phyloP scores from a whole-genome alignment of 2,797 vertebrate species.

The Enteromius anoplus region DNA sequence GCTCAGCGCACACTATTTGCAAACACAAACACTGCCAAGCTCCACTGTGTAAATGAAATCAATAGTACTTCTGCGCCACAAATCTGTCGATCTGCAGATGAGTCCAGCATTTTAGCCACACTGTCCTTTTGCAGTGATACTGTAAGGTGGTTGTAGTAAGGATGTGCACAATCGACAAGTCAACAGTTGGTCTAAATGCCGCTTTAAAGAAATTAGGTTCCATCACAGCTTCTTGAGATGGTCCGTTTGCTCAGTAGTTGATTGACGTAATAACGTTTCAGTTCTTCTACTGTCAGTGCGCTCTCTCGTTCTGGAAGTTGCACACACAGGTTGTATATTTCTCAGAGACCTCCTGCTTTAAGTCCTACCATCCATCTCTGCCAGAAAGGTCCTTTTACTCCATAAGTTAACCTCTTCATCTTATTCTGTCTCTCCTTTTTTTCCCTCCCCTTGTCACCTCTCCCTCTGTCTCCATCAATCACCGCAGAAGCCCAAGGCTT shows the following conservation, averaged over 20 bases:
- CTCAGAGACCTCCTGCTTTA: conserved; percentile 35
- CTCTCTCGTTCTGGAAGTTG: conserved; percentile 32
- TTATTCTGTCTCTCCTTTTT: conserved; percentile 16
- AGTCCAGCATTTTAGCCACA: background rate
- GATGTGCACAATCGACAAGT: background rate
- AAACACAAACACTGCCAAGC: conserved; percentile 31
- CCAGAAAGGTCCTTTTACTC: conserved; percentile 7
- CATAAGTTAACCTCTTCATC: conserved; percentile 44
- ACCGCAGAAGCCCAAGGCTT: conserved; percentile 88
- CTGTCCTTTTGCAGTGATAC: conserved; percentile 2
- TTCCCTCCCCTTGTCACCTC: conserved; percentile 2
- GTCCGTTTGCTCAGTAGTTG: background rate
- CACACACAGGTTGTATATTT: conserved; percentile 45
- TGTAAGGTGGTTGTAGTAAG: background rate
- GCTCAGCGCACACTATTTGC: conserved; percentile 18
- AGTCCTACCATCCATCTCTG: conserved; percentile 20
- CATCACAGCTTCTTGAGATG: background rate
- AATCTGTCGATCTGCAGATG: conserved; percentile 3
- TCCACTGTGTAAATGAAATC: conserved; percentile 30
- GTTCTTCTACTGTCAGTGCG: background rate
- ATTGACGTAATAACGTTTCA: conserved; percentile 5
- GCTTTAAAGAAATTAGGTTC: background rate
- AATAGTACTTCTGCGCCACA: conserved; percentile 19
- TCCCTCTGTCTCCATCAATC: conserved; percentile 50
- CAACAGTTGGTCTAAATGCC: background rate